Base-by-base conservation (phyloP, 2,113 vertebrate genomes). In the Noctilio leporinus region DNA sequence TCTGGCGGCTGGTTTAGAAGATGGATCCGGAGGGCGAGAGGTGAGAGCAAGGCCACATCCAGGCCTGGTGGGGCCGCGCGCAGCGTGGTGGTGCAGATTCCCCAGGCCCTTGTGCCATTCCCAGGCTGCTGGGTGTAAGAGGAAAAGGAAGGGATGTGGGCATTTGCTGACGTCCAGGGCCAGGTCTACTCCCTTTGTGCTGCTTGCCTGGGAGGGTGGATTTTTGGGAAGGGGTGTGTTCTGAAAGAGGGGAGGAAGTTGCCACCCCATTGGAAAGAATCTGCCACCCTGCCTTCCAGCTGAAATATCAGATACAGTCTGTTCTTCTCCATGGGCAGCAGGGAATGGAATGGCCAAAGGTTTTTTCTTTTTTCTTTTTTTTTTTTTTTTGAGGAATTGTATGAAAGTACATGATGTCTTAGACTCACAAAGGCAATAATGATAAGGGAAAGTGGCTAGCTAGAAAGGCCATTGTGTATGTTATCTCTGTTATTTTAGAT, bases 401-500 rank as follows among this genome's bases (percentile, higher is more conserved):
- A 93, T 96, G 94, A 97, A 94, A 97, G 96, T 95, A 98, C 94
- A 94, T 26, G 93, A 95, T 94, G 92, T 97, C 86, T 97, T 93
- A 33, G 78, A 53, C 33, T 97, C 91, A 75, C 89, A 69, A 91
- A 93, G 75, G 96, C 87, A 59, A 96, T 90, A 87, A 93, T 91
- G 97, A 96, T 97, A 97, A 97, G 97, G 84, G 78, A 16, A 91
- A 94, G 90, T 38, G 47, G 94, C 62, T 55, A 94, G 83, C 72
- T 69, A 88, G 93, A 93, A 87, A 95, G 72, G 10, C 93, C 93
- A 98, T 96, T 97, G 96, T 97, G 89, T 73, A 62, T 10, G 95
- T 97, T 98, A 97, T 97, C 96, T 96, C 92, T 97, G 95, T 97
- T 97, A 96, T 96, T 97, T 95, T 96, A 97, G 89, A 96, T 88